Evolutionary conservation across 2,797 vertebrate species (phyloP).

Genomic region (Pangasius djambal): DNA sequence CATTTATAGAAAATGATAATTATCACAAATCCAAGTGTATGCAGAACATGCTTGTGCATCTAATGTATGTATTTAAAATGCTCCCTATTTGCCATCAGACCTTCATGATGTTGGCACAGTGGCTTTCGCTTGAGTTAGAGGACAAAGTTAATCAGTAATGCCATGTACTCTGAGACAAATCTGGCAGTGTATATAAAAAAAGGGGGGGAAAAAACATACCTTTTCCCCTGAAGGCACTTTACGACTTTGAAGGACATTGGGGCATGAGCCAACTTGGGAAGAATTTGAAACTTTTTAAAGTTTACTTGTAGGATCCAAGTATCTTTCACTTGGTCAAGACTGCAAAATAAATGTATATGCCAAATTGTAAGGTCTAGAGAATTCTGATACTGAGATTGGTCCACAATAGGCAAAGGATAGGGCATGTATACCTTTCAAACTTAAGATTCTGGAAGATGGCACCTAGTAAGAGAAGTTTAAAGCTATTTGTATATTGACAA

Average conservation of each 20-base stretch:
- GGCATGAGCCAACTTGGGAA: neutral
- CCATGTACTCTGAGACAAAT: neutral
- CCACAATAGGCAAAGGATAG: neutral
- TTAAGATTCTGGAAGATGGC: neutral
- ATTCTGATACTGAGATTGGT: neutral
- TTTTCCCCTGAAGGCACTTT: neutral
- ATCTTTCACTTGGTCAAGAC: neutral
- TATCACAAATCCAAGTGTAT: neutral
- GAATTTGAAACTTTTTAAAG: neutral
- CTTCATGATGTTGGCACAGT: neutral
- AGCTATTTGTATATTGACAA: neutral
- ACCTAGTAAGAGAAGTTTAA: neutral
- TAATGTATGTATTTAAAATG: neutral
- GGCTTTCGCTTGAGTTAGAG: neutral
- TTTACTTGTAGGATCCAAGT: neutral
- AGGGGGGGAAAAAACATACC: neutral
- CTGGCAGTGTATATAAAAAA: neutral
- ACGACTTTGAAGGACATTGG: neutral
- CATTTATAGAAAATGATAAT: neutral
- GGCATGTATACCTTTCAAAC: neutral
- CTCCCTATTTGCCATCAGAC: neutral
- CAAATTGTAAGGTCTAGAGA: neutral
- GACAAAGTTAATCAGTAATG: slow-evolving; percentile 15
- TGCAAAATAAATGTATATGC: neutral
- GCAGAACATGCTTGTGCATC: neutral